Evolutionary conservation across 2,113 vertebrate species (phyloP), one percentile per base, ranked within the genome.

Genomic region (Mustelus asterias): DNA sequence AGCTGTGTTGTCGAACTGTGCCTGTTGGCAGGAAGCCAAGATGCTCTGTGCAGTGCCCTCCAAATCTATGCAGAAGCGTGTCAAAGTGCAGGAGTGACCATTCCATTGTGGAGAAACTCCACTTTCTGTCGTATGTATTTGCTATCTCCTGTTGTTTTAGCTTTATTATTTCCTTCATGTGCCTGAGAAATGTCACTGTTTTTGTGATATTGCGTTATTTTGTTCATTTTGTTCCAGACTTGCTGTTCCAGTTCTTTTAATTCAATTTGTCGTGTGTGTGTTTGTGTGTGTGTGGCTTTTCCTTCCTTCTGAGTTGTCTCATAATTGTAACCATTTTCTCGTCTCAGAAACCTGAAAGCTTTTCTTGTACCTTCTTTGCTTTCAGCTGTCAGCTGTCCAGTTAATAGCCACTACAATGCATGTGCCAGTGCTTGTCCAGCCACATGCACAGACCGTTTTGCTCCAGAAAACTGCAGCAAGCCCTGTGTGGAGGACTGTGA

Each of bases 111-210:
- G 98, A 98, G 98, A 96, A 98, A 98, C 94, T 96, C 97, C 60
- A 97, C 98, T 18, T 96, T 97, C 96, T 98, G 98, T 96, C 85
- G 98, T 99, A 98, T 48, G 98, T 98, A 70, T 29, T n/a, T n/a
- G 3, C 29, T 20, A 22, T 20, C 44, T 67, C 3, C 63, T 7
- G 4, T 22, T 44, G 63, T 41, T 10, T 60, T 94, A 14, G 37
- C 18, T 44, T 37, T 29, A 69, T 69, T 29, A 41, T 41, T 94
- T 76, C 7, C 70, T 29, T 29, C 29, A 33, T 58, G 48, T 4
- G 9, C 48, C 26, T 60, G 54, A 60, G 88, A 60, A 60, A 60
- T 18, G 16, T 41, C 4, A 16, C 6, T 48, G 44, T 26, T 29
- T 58, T 58, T 3, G 29, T 76, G 63, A 65, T 76, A 76, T 76